Conservation (phyloP, 2,888 invertebrate species). For the Ethmia dodecea region DNA sequence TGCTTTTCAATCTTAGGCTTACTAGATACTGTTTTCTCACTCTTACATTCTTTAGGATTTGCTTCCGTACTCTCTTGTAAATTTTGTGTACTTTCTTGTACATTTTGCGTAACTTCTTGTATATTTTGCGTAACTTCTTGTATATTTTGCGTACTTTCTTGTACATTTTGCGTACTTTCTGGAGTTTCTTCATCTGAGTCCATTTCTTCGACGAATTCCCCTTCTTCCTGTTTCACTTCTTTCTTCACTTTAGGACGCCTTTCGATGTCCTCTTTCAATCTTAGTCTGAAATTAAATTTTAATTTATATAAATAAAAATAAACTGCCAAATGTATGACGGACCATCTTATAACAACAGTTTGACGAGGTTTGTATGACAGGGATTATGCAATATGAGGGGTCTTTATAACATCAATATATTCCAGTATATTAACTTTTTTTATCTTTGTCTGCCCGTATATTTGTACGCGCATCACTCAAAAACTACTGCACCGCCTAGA, state of each 20-base stretch:
- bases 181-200: conserved; percentile 52
- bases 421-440: too few species aligned
- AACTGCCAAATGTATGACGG: too few species aligned
- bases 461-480: too few species aligned
- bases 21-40: not conserved
- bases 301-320: too few species aligned
- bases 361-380: too few species aligned
- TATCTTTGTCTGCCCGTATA: too few species aligned
- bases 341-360: too few species aligned
- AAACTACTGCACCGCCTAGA: too few species aligned
- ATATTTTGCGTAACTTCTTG: conserved; percentile 5
- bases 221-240: conserved; percentile 39
- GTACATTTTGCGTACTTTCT: conserved; percentile 10
- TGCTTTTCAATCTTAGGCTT: not conserved
- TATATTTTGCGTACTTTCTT: conserved; percentile 2
- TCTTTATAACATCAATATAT: too few species aligned
- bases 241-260: conserved; percentile 37
- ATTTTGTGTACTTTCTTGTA: not conserved
- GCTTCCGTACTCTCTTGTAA: not conserved
- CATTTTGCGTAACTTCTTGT: conserved; percentile 4
- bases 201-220: conserved; percentile 73
- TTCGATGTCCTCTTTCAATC: conserved; percentile 65
- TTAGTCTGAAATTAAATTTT: conserved; percentile 43
- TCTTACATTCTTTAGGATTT: not conserved
- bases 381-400: too few species aligned